Base-by-base conservation (phyloP, 2,888 invertebrate genomes). In the Lomographa bimaculata region DNA sequence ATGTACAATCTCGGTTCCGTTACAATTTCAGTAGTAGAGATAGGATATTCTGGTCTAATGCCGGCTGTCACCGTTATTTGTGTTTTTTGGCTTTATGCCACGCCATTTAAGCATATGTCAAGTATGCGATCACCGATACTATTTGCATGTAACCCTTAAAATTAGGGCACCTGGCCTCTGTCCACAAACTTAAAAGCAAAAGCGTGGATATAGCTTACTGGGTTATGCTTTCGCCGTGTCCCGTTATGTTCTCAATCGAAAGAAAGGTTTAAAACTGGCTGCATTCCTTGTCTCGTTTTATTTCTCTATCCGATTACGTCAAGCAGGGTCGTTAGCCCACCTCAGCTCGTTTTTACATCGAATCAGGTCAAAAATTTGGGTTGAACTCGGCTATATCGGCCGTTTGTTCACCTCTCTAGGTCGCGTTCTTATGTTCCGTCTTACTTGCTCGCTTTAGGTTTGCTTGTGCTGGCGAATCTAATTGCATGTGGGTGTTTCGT, bases 321-420 rank as follows among this genome's bases (percentile, higher is more conserved):
- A 76, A 59, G 3, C 25, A 61, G 65, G 79, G 77, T 82, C 79
- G 71, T 79, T 79, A 74, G 69, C 78, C 72, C 64, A 63, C 46
- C 59, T 40, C 62, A 54, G 45, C 54, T 58, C 52, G 77, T 80
- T 82, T 77, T 80, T 79, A 71, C 66, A 64, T 68, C 64, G 75
- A 82, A 82, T 79, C 76, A 65, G 85, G 83, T 82, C 82, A 78
- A 78, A 84, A 77, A 83, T 81, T 78, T 81, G 67, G 80, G 81
- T 77, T 84, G 81, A 80, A 78, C 76, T 71, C 73, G 40, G 63
- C 57, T 63, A 72, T 77, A 75, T 78, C 78, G 75, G 70, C 41
- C 76, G 83, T 82, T 79, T 84, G 64, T 83, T 84, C 79, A 85
- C 79, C 83, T 82, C 73, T 82, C 81, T 84, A 82, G 83, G 84